phyloP scores from a whole-genome alignment of 2,113 vertebrate species.

The Herpailurus yagouaroundi region DNA sequence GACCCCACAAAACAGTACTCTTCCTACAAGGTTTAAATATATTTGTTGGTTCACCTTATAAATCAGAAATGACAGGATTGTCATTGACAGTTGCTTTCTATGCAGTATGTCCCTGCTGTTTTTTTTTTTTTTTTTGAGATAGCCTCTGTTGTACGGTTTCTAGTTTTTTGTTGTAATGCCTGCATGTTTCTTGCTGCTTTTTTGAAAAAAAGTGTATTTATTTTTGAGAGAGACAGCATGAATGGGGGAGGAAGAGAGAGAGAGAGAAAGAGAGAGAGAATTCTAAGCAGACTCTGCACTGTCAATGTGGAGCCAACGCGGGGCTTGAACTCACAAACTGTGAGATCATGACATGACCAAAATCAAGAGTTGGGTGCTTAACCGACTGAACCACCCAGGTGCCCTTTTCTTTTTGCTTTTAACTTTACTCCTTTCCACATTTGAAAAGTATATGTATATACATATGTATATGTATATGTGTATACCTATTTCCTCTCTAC shows the following conservation, averaged over 20 bases:
- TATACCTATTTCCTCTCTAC: not conserved
- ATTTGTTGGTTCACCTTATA: not conserved
- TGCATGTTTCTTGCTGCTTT: not conserved
- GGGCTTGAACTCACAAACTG: not conserved
- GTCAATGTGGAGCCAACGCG: not conserved
- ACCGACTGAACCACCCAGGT: not conserved
- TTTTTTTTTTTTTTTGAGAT: not conserved
- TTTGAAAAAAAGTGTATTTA: not conserved
- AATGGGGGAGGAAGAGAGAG: not conserved
- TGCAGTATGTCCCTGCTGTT: not conserved
- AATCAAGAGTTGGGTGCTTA: not conserved
- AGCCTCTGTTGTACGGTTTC: not conserved
- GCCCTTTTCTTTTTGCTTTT: not conserved
- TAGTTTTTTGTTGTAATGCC: not conserved
- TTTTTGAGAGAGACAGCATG: not conserved
- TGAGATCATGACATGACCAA: not conserved
- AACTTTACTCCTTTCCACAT: not conserved
- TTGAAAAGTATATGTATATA: not conserved
- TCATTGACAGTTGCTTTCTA: not conserved
- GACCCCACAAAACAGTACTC: not conserved
- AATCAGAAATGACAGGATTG: not conserved
- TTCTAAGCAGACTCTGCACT: not conserved
- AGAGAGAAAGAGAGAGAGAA: not conserved
- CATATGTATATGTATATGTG: rapidly evolving
- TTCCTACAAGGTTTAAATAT: not conserved